Evolutionary conservation across 2,797 vertebrate genomes (phyloP).

Genomic region (Muscicapa comitata): DNA sequence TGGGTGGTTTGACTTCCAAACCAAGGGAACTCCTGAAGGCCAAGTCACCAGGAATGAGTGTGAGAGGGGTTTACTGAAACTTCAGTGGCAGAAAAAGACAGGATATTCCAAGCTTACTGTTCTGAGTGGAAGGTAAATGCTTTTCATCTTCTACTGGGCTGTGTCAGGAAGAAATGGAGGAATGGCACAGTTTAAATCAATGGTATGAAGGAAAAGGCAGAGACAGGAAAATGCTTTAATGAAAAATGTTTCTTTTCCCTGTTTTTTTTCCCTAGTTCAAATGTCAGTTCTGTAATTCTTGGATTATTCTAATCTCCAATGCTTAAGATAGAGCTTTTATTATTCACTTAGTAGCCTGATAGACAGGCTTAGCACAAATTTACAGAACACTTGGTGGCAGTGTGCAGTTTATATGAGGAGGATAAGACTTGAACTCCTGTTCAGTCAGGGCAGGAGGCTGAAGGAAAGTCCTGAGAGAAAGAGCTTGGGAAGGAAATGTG

Average conservation of each 20-base stretch:
- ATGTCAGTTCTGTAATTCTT: not conserved
- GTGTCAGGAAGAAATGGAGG: not conserved
- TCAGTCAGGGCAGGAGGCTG: not conserved
- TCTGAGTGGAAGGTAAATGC: not conserved
- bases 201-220: not conserved
- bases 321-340: not conserved
- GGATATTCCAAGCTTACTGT: not conserved
- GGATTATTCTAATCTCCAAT: not conserved
- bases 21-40: not conserved
- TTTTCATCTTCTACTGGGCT: not conserved
- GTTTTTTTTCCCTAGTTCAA: not conserved
- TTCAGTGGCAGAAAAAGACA: not conserved
- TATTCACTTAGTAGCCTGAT: not conserved
- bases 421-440: not conserved
- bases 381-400: not conserved
- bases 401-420: not conserved
- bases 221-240: not conserved
- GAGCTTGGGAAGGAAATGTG: not conserved
- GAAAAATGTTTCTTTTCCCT: not conserved
- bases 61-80: not conserved
- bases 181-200: not conserved
- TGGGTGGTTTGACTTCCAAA: not conserved
- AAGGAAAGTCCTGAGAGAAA: not conserved
- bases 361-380: not conserved
- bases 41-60: not conserved